Conservation (phyloP, 2,888 invertebrate genomes). For the Limulus polyphemus region DNA sequence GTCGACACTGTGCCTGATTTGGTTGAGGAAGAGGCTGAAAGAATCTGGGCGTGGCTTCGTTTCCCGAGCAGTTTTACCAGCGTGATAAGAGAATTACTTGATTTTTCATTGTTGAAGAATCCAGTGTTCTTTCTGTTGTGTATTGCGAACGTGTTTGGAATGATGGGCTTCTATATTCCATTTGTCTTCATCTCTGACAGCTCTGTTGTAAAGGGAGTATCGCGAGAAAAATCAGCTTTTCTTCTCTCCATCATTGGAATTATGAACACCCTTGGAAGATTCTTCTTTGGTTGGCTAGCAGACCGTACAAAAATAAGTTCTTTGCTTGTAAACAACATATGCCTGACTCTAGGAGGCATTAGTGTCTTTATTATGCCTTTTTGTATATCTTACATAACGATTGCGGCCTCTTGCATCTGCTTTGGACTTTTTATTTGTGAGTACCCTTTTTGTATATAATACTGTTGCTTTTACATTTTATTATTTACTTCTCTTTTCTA, state of each 20-base stretch:
- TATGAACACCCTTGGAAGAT: constrained; percentile 84
- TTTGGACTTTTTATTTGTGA: constrained; percentile 85
- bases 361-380: constrained; percentile 70
- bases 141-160: constrained; percentile 87
- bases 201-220: constrained; percentile 48
- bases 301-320: constrained; percentile 62
- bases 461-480: no score
- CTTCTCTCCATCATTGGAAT: constrained; percentile 46
- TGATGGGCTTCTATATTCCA: constrained; percentile 93
- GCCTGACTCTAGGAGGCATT: constrained; percentile 76
- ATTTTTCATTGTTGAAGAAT: constrained; percentile 71
- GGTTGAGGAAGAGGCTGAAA: not conserved
- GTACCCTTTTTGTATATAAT: constrained; percentile 33
- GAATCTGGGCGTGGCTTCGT: no score
- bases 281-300: constrained; percentile 66
- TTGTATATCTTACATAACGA: constrained; percentile 59
- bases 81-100: constrained; percentile 55
- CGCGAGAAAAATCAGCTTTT: constrained; percentile 39
- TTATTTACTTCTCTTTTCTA: no score
- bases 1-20: not conserved
- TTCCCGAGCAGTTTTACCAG: constrained; percentile 16
- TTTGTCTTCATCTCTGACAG: constrained; percentile 86
- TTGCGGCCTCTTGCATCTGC: constrained; percentile 65
- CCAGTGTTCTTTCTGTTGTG: constrained; percentile 83
- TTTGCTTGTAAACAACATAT: constrained; percentile 79